Conservation (phyloP, 1,140 invertebrate genomes). For the Mercenaria mercenaria region DNA sequence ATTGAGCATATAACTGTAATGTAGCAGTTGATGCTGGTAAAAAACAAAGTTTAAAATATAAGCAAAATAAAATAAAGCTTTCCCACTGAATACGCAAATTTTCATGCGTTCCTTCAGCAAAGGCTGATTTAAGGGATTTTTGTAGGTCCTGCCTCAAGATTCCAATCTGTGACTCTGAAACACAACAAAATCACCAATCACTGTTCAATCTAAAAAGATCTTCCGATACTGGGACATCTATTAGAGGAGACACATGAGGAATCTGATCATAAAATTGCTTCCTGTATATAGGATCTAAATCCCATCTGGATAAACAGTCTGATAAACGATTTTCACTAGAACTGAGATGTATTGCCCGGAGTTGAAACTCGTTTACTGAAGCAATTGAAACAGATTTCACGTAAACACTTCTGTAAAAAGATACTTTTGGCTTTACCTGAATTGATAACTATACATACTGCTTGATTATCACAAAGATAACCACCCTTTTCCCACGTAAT, state of each 20-base stretch:
- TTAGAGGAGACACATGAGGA: neutral
- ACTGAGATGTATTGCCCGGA: neutral
- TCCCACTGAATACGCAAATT: neutral
- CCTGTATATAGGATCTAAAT: neutral
- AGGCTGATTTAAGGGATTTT: neutral
- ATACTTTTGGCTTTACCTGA: slow-evolving; percentile 1
- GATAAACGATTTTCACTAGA: neutral
- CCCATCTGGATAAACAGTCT: slow-evolving; percentile 47
- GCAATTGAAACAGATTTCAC: slow-evolving; percentile 32
- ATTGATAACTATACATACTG: slow-evolving; percentile 16
- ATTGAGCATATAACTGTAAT: neutral
- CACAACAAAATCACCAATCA: neutral
- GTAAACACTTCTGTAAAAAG: slow-evolving; percentile 36
- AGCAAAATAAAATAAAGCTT: neutral
- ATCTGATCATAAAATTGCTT: neutral
- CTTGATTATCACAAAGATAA: slow-evolving; percentile 19
- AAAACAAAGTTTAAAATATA: neutral
- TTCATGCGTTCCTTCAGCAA: neutral
- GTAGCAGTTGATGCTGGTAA: neutral
- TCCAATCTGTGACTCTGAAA: neutral
- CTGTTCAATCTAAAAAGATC: neutral
- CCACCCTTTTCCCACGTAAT: slow-evolving; percentile 8
- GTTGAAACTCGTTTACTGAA: slow-evolving; percentile 40
- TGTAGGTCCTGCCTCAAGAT: neutral
- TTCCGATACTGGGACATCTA: neutral